Percentiles rank a stretch among this genome's conserved stretches.
Evolutionary conservation across 2,888 invertebrate genomes (phyloP).

Genomic region (Melanophora roralis): DNA sequence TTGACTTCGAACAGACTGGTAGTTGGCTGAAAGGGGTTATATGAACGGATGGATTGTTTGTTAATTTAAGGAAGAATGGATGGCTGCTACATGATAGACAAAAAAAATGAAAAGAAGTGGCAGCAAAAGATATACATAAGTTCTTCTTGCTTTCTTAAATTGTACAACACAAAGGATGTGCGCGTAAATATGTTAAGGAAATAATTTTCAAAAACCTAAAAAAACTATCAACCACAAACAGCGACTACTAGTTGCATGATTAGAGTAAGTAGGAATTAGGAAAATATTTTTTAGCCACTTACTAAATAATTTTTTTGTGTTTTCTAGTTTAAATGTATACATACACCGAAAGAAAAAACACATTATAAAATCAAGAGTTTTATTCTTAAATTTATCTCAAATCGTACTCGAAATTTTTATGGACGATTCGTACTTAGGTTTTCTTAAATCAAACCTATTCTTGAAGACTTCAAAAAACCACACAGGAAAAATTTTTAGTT

Average conservation of each 20-base stretch:
- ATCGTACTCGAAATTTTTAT: no score
- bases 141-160: constrained; percentile 17
- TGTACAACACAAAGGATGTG: constrained; percentile 40
- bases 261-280: background rate
- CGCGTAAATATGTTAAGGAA: constrained; percentile 16
- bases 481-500: no score
- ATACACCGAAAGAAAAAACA: no score
- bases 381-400: no score
- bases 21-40: background rate
- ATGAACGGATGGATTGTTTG: constrained; percentile 21
- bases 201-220: background rate
- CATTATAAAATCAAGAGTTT: no score
- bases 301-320: no score
- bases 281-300: background rate
- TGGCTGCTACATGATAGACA: constrained; percentile 41
- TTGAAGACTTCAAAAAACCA: no score
- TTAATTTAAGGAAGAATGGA: constrained; percentile 40
- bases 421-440: no score
- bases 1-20: background rate
- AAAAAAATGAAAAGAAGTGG: constrained; percentile 1
- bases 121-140: constrained; percentile 24
- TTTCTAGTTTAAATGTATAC: background rate
- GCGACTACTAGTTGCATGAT: constrained; percentile 41
- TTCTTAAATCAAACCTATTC: no score
- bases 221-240: background rate